phyloP scores from a whole-genome alignment of 2,113 vertebrate genomes.

The Pollimyrus isidori region DNA sequence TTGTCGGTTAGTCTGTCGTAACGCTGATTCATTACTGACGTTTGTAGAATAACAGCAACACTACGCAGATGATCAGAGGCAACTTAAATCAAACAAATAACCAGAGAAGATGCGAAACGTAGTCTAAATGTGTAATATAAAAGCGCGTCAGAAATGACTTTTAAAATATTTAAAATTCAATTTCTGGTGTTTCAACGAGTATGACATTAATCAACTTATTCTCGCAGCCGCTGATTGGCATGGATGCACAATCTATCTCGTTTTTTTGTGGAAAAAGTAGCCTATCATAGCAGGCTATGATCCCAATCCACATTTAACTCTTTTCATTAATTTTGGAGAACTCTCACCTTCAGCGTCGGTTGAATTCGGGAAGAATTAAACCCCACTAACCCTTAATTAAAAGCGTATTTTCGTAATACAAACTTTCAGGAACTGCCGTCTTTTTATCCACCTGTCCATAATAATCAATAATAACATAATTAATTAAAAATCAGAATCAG shows the following conservation, averaged over 20 bases:
- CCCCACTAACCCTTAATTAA: neutral
- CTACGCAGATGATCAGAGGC: neutral
- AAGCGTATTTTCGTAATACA: neutral
- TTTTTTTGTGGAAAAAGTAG: neutral
- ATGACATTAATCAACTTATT: neutral
- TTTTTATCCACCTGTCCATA: neutral
- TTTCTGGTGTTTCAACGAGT: neutral
- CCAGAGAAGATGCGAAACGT: neutral
- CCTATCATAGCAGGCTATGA: neutral
- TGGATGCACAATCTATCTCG: neutral
- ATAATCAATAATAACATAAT: neutral
- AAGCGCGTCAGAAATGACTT: neutral
- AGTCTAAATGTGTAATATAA: neutral
- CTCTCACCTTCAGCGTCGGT: neutral
- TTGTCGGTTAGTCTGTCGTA: neutral
- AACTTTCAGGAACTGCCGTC: neutral
- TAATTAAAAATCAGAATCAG: neutral
- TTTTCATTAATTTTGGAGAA: neutral
- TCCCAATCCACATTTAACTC: neutral
- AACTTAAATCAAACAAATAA: neutral
- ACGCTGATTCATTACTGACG: neutral
- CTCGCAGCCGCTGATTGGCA: neutral
- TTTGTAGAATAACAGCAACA: neutral
- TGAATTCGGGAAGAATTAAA: neutral
- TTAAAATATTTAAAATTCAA: neutral